Base-by-base conservation (phyloP, 2,888 invertebrate genomes). In the Sacculina carcini region DNA sequence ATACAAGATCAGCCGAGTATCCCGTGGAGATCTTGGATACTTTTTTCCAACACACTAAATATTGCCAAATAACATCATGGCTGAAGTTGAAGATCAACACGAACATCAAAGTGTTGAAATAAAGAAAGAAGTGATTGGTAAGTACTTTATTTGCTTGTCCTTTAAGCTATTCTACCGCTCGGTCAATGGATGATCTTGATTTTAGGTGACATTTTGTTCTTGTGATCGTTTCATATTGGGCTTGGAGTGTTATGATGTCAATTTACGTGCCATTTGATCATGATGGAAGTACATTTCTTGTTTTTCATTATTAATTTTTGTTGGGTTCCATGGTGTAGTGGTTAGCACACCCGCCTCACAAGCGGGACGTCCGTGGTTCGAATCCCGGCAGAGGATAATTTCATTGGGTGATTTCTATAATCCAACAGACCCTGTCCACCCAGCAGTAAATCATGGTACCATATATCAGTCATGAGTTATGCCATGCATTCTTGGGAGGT, bases 41-140 rank as follows among this genome's bases (percentile, higher is more conserved):
- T 53, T 51, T 53, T 53, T 53, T 50, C 47, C 42, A 48, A 48
- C 52, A 48, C 54, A 54, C 51, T 51, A 51, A 53, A 48, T 51
- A 51, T 52, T 50, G 53, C 51, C 48, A 50, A 48, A 54, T 64
- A 65, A 62, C 77, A 77, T 76, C 79, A 87, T 89, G 87, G 85
- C 86, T 80, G 87, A 89, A 80, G 79, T 85, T 75, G 86, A 83
- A 72, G 78, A 79, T 72, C 60, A 61, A 58, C 77, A 49, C 47
- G 53, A 77, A 73, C 75, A 77, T 67, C 75, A 76, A 71, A 72
- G 73, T 68, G 73, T 74, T 71, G 74, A 71, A 67, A 76, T 75
- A 70, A 78, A 77, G 71, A 86, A 87, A 74, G 79, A 80, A 75
- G 73, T 84, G 71, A 81, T 84, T 72, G 84, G 84, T 83, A 69